Base-by-base conservation (phyloP, 2,797 vertebrate species). In the Ctenochaetus hawaiiensis region DNA sequence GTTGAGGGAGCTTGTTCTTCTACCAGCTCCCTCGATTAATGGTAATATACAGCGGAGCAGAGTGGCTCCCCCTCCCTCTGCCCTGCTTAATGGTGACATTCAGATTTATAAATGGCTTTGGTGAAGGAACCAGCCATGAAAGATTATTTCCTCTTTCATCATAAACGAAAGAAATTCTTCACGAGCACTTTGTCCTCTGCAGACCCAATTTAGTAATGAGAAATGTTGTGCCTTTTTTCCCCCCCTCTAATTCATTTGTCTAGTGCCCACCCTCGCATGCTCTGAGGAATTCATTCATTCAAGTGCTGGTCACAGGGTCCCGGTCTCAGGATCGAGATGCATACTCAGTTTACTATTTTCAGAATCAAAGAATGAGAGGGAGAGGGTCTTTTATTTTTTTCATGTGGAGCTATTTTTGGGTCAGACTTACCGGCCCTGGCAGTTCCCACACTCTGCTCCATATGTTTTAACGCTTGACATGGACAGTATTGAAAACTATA, bases 161-260 rank as follows among this genome's bases (percentile, higher is more conserved):
- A 90, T 87, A 90, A 92, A 90, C 75, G 88, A 91, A 92, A 88
- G 86, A 92, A 93, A 94, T 93, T 94, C 89, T 86, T 94, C 84
- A 91, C 68, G 78, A 93, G 88, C 89, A 85, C 90, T 91, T 91
- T 92, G 92, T 95, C 92, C 91, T 94, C 92, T 91, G 75, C 90
- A 93, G 92, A 93, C 94, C 94, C 93, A 94, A 93, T 95, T 95
- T 95, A 94, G 94, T 95, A 94, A 95, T 95, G 93, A 94, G 91
- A 94, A 94, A 93, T 92, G 90, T 87, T 93, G 90, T 92, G 85
- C 67, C 78, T 85, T 81, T 89, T 79, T 83, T 83, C 78, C 61
- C 0, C 60, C 11, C 14, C 48, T 45, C 58, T 66, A 80, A 92
- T 92, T 91, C 81, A 91, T 93, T 93, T 91, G 84, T 88, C 90